Evolutionary conservation across 2,113 vertebrate species (phyloP).

Genomic region (Anhinga rufa): DNA sequence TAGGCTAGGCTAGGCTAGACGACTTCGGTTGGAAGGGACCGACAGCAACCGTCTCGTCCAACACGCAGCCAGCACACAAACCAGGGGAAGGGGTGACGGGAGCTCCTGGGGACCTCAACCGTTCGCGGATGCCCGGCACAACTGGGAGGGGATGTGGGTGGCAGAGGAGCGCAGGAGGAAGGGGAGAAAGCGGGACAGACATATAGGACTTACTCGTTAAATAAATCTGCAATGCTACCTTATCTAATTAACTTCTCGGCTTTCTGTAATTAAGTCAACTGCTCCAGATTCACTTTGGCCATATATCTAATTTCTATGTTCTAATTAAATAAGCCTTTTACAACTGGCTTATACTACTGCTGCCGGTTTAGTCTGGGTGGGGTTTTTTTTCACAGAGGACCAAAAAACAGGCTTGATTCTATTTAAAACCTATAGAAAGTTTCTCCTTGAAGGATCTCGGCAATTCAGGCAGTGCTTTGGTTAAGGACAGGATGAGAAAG

Average conservation of each 20-base stretch:
- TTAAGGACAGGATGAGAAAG: neutral
- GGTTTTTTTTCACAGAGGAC: neutral
- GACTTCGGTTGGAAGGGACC: neutral
- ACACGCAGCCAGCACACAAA: neutral
- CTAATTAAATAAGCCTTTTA: neutral
- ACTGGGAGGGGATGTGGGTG: neutral
- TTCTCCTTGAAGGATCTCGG: neutral
- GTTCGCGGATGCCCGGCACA: neutral
- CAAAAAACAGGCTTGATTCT: neutral
- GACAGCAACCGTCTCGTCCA: neutral
- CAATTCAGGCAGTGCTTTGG: neutral
- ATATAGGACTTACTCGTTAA: neutral
- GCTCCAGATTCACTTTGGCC: neutral
- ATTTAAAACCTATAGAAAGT: neutral
- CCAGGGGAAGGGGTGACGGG: neutral
- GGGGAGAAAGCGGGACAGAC: neutral
- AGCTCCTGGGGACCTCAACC: neutral
- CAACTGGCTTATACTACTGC: neutral
- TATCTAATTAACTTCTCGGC: neutral
- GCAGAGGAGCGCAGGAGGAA: neutral
- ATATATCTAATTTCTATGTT: neutral
- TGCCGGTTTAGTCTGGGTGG: neutral
- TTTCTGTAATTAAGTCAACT: neutral
- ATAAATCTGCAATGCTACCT: neutral
- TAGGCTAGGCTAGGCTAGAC: neutral